These are phyloP conservation scores for Megalopta genalis DNA, from an alignment of 1,140 invertebrate genomes.

Conservation along the genomic window DNA sequence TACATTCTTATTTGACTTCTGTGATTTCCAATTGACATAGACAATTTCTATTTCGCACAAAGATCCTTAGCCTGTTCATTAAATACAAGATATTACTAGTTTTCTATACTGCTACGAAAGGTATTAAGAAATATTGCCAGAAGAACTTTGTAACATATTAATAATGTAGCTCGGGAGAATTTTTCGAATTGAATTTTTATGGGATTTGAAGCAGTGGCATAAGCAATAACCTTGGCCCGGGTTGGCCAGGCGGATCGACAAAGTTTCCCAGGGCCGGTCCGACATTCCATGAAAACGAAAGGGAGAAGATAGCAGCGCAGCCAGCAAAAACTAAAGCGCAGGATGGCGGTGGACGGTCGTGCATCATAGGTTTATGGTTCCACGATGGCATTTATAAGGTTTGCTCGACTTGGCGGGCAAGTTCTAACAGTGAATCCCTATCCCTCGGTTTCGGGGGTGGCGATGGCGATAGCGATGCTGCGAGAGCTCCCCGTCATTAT, in stretches of 20 bases:
- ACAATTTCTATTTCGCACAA: no score
- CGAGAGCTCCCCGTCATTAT: constrained; percentile 66
- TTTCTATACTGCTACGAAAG: no score
- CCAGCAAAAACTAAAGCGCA: constrained; percentile 41
- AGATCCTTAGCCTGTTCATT: no score
- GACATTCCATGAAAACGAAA: constrained; percentile 33
- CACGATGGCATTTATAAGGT: constrained; percentile 73
- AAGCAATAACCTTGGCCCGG: background rate
- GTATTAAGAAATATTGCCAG: no score
- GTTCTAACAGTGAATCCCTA: constrained; percentile 42
- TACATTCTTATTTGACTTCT: no score
- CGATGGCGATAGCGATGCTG: constrained; percentile 26
- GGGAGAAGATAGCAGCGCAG: constrained; percentile 28
- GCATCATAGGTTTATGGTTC: constrained; percentile 74
- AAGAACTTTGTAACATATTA: background rate
- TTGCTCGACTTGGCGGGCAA: constrained; percentile 69
- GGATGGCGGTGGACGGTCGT: constrained; percentile 53
- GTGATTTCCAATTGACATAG: no score
- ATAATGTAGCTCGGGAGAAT: background rate
- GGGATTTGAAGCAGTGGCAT: background rate
- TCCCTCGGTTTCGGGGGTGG: constrained; percentile 25
- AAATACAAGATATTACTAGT: no score
- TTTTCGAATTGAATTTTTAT: background rate
- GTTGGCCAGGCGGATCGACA: background rate
- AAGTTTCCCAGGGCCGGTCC: background rate